These are phyloP conservation scores for Flexamia atlantica DNA, from an alignment of 2,888 invertebrate species.

Conservation along the genomic window DNA sequence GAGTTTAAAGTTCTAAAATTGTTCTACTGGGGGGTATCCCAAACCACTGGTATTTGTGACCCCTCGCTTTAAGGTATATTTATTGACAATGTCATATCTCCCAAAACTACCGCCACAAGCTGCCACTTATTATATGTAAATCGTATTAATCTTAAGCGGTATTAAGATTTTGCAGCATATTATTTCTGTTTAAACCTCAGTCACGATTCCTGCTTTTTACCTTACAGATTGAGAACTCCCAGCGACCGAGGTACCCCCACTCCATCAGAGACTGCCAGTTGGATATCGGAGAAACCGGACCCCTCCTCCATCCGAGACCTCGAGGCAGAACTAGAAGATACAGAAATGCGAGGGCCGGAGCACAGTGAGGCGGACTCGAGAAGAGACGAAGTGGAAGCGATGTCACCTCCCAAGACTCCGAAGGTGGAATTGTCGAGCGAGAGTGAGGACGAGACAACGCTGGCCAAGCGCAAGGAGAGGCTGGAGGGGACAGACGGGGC, in stretches of 20 bases:
- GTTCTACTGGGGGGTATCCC: too few relatives aligned
- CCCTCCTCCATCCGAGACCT: neutral
- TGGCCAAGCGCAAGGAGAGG: slow-evolving; percentile 40
- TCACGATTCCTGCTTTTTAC: too few relatives aligned
- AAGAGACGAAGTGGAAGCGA: slow-evolving; percentile 17
- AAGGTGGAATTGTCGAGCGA: neutral
- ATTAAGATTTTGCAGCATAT: too few relatives aligned
- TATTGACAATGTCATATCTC: too few relatives aligned
- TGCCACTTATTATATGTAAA: too few relatives aligned
- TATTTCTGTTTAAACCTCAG: too few relatives aligned
- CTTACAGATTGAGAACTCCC: slow-evolving; percentile 72
- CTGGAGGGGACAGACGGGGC: neutral
- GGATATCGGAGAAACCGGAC: slow-evolving; percentile 44
- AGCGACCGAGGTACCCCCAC: slow-evolving; percentile 72
- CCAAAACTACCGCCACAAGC: too few relatives aligned
- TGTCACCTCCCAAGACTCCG: slow-evolving; percentile 43
- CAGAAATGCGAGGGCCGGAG: neutral
- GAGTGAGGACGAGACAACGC: slow-evolving; percentile 50
- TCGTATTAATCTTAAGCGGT: too few relatives aligned
- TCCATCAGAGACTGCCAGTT: slow-evolving; percentile 67
- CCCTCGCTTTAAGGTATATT: too few relatives aligned
- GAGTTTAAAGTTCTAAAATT: too few relatives aligned
- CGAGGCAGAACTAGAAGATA: neutral
- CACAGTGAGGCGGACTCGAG: neutral
- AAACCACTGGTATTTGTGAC: too few relatives aligned